Conservation (phyloP, 1,140 invertebrate genomes). For the Panagrolaimus sp. region DNA sequence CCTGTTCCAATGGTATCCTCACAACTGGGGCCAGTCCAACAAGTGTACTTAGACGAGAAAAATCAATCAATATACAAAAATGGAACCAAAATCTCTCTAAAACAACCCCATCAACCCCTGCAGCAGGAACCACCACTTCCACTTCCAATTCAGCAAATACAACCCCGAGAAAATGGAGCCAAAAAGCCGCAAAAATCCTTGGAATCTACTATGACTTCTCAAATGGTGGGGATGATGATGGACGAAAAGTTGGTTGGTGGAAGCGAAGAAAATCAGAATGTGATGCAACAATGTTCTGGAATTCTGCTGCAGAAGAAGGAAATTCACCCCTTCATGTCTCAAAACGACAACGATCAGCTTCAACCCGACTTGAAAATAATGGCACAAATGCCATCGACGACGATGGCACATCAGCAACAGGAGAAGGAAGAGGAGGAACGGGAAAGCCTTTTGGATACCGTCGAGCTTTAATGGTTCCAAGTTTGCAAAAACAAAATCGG, state of each 20-base stretch:
- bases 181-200: background rate
- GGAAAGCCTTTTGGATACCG: conserved; percentile 8
- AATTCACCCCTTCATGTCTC: too few species aligned
- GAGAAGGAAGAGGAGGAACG: background rate
- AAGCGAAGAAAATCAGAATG: background rate
- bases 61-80: background rate
- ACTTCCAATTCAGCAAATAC: background rate
- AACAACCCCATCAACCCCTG: background rate
- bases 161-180: too few species aligned
- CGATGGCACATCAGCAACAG: background rate
- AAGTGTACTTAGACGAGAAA: too few species aligned
- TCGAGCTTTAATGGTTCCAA: conserved; percentile 11
- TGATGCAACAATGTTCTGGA: too few species aligned
- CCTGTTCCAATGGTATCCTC: too few species aligned
- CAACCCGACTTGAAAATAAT: too few species aligned
- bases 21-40: too few species aligned
- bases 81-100: background rate
- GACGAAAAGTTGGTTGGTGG: background rate
- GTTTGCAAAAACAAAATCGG: background rate
- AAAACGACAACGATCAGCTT: too few species aligned
- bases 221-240: background rate
- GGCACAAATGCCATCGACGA: background rate
- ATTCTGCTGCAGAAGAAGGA: too few species aligned
- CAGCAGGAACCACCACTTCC: background rate
- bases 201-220: background rate